A percentile compares a stretch with the other conserved stretches of the same genome.
phyloP scores from a whole-genome alignment of 1,140 invertebrate genomes.

The Apis cerana region DNA sequence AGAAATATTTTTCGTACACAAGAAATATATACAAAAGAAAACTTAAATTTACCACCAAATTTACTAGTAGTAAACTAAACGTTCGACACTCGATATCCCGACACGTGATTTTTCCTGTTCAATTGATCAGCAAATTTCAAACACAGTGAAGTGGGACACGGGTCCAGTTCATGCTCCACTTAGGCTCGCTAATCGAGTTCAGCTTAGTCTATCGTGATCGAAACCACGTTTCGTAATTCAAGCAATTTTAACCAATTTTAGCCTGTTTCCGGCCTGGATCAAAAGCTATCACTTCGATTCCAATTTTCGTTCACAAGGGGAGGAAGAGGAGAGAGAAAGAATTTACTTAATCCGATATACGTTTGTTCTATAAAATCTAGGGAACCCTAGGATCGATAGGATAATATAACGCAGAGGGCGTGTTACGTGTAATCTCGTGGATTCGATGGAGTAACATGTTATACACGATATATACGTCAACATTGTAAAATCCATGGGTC shows the following conservation, averaged over 20 bases:
- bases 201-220: conserved; percentile 2
- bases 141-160: conserved; percentile 3
- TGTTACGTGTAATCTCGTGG: neutral
- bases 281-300: neutral
- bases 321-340: neutral
- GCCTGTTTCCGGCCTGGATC: neutral
- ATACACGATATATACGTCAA: no score
- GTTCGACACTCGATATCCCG: neutral
- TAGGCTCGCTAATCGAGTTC: conserved; percentile 29
- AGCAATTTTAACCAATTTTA: conserved; percentile 29
- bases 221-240: conserved; percentile 18
- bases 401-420: neutral
- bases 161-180: conserved; percentile 17
- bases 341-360: neutral
- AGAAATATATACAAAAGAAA: no score
- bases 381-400: neutral
- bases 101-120: conserved; percentile 4
- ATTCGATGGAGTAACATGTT: neutral
- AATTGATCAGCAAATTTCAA: conserved; percentile 1
- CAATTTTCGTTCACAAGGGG: neutral
- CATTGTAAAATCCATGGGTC: no score
- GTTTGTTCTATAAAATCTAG: neutral
- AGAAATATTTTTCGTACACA: neutral
- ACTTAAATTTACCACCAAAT: neutral
- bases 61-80: neutral